Conservation (phyloP, 2,797 vertebrate species). For the Rhinatrema bivittatum region DNA sequence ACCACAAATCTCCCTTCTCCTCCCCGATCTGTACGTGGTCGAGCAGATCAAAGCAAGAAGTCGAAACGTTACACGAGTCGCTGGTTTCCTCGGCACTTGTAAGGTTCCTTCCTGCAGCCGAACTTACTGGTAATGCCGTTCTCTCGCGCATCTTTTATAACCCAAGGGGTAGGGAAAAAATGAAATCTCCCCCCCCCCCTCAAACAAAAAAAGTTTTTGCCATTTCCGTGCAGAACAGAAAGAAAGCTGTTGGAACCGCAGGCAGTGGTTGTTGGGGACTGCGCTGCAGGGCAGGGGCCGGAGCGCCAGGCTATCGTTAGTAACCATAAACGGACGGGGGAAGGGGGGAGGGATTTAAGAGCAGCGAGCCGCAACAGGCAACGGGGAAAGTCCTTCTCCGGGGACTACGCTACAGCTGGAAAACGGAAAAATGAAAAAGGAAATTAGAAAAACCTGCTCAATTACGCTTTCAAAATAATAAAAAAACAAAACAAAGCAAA, state of each 20-base stretch:
- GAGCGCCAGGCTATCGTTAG: too few species aligned
- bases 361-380: too few species aligned
- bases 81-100: constrained; percentile 70
- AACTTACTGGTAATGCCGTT: constrained; percentile 48
- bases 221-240: constrained; percentile 28
- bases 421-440: constrained; percentile 68
- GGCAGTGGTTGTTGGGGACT: constrained; percentile 35
- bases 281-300: too few species aligned
- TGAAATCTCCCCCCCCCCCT: too few species aligned
- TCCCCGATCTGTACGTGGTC: constrained; percentile 31
- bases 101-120: constrained; percentile 71
- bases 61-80: too few species aligned
- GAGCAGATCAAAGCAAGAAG: too few species aligned
- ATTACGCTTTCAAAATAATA: constrained; percentile 20
- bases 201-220: too few species aligned
- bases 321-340: too few species aligned
- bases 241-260: constrained; percentile 17
- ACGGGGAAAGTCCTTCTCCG: constrained; percentile 58
- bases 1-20: constrained; percentile 30
- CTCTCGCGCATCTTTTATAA: constrained; percentile 39
- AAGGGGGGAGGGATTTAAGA: too few species aligned
- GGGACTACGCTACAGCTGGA: constrained; percentile 82
- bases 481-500: too few species aligned
- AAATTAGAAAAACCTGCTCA: constrained; percentile 48
- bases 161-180: too few species aligned